Base-by-base conservation (phyloP, 2,113 vertebrate genomes). In the Onychorhynchus coronatus region DNA sequence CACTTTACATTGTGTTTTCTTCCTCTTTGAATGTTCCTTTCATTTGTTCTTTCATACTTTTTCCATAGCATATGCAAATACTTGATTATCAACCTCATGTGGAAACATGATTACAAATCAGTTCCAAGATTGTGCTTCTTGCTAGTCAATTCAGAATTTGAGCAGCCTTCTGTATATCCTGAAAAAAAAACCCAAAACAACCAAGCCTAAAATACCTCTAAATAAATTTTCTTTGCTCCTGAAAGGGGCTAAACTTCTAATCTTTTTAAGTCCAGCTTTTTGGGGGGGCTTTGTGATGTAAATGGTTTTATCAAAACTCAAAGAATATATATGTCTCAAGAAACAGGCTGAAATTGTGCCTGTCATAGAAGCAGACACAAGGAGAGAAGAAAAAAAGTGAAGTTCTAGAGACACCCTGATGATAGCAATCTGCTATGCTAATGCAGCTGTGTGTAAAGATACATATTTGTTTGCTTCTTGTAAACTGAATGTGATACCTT, bases 241-340 rank as follows among this genome's bases (percentile, higher is more conserved):
- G 28, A 46, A 74, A 53, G 5, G 3, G 6, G 5, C 0, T 53
- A 58, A 53, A 2, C 3, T 65, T 46, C 15, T 55, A 0, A 55
- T 44, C 30, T 46, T 67, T 78, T 65, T 17, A 44, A 50, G 16
- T 46, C 20, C 20, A 27, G 3, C 4, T 63, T 88, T 78, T 33
- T 1, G 5, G 4, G 4, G 4, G 8, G 12, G 39, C 31, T 44
- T 72, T 12, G 12, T 72, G 30, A 14, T 44, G 3, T 22, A 56
- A 88, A 82, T 11, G 8, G 2, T n/a, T 75, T 93, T 37, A 61
- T 59, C 22, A 24, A 21, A 30, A 78, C 39, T 80, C 35, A 46
- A 87, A 24, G 22, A 70, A 46, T 49, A 82, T 21, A 14, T 8
- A 8, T 21, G 11, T 68, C 66, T 79, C 42, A 62, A 8, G 41